phyloP scores from a whole-genome alignment of 2,797 vertebrate genomes.

The Arrhamphus sclerolepis region DNA sequence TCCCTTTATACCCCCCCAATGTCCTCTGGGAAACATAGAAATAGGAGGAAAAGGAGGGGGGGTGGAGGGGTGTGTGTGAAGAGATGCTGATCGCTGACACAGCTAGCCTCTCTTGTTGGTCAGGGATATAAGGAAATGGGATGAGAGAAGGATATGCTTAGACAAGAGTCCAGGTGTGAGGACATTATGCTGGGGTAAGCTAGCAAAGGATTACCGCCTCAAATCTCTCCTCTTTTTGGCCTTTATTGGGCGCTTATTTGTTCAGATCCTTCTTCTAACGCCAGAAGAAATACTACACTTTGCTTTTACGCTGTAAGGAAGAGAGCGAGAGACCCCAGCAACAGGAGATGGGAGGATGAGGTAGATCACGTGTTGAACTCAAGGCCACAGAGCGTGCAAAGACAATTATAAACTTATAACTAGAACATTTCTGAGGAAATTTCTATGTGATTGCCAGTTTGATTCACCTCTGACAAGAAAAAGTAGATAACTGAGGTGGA shows the following conservation, averaged over 20 bases:
- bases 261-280: conserved; percentile 32
- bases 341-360: conserved; percentile 26
- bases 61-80: background rate
- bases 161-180: conserved; percentile 49
- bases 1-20: conserved; percentile 56
- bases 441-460: too few species aligned
- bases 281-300: too few species aligned
- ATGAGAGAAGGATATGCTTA: conserved; percentile 56
- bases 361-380: too few species aligned
- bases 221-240: conserved; percentile 47
- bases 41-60: conserved; percentile 16
- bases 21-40: conserved; percentile 52
- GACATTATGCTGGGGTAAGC: conserved; percentile 72
- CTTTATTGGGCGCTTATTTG: conserved; percentile 53
- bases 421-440: too few species aligned
- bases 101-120: conserved; percentile 67
- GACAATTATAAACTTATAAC: too few species aligned
- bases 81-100: conserved; percentile 69
- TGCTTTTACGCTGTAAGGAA: too few species aligned
- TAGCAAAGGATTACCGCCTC: conserved; percentile 66
- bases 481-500: too few species aligned
- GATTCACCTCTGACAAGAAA: too few species aligned
- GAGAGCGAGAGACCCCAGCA: background rate
- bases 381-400: too few species aligned
- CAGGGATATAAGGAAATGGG: conserved; percentile 58